phyloP scores from a whole-genome alignment of 2,888 invertebrate genomes.

The Anarsia innoxiella region DNA sequence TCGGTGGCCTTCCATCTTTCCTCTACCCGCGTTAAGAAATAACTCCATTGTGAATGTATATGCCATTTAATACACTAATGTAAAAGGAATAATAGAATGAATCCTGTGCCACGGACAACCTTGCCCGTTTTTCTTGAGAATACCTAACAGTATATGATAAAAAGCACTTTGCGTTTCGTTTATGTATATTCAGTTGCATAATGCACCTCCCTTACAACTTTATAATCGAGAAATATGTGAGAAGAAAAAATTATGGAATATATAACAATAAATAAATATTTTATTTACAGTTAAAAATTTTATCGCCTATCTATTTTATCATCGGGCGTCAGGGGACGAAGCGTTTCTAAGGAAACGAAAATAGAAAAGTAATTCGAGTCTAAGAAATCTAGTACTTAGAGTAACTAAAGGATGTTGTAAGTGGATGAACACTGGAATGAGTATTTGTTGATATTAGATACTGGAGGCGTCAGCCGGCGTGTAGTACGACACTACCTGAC shows the following conservation, averaged over 20 bases:
- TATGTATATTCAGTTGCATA: constrained; percentile 51
- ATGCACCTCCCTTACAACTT: constrained; percentile 65
- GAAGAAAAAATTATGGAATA: constrained; percentile 70
- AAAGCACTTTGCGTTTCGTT: constrained; percentile 63
- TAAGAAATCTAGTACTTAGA: too few species aligned
- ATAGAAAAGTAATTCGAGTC: constrained; percentile 2
- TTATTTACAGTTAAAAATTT: constrained; percentile 71
- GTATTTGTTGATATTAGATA: too few species aligned
- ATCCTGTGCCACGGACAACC: constrained; percentile 18
- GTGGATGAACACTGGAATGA: too few species aligned
- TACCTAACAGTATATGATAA: constrained; percentile 50
- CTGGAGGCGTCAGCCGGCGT: too few species aligned
- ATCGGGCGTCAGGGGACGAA: constrained; percentile 33
- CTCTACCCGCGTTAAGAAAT: too few species aligned
- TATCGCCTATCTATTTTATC: constrained; percentile 67
- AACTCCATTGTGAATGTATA: too few species aligned
- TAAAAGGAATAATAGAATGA: constrained; percentile 39
- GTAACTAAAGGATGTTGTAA: too few species aligned
- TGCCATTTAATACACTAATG: constrained; percentile 39
- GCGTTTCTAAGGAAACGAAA: constrained; percentile 12
- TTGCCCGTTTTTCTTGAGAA: constrained; percentile 10
- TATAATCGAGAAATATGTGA: constrained; percentile 69
- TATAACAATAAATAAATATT: constrained; percentile 73
- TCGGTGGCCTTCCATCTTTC: constrained; percentile 41
- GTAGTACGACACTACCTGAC: too few species aligned